Evolutionary conservation across 2,113 vertebrate species (phyloP).

Genomic region (Phalacrocorax aristotelis): DNA sequence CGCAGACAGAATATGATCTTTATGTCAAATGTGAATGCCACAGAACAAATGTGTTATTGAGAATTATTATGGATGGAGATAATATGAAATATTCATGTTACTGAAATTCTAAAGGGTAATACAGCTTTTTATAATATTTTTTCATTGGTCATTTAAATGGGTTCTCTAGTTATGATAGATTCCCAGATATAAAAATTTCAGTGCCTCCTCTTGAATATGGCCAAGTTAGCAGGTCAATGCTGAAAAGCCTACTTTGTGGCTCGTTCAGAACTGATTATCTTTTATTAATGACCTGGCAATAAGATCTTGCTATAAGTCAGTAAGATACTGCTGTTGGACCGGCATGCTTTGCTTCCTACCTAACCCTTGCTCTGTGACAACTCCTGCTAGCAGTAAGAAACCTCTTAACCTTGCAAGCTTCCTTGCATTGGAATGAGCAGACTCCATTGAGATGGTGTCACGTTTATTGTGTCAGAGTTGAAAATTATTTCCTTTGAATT

Average conservation of each 20-base stretch:
- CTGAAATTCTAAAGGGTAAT: not conserved
- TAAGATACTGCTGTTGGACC: not conserved
- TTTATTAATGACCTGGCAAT: not conserved
- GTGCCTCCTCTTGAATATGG: not conserved
- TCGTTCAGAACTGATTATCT: not conserved
- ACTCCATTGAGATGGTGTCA: not conserved
- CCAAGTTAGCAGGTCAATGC: not conserved
- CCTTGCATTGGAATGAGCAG: not conserved
- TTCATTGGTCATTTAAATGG: not conserved
- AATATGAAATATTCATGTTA: not conserved
- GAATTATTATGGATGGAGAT: not conserved
- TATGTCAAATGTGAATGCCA: not conserved
- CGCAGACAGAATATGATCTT: not conserved
- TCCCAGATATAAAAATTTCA: not conserved
- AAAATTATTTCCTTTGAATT: not conserved
- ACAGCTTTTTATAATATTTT: not conserved
- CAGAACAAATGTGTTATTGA: not conserved
- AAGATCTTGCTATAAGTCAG: not conserved
- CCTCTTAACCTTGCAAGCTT: not conserved
- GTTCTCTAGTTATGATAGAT: not conserved
- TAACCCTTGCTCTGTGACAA: not conserved
- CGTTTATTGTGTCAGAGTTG: not conserved
- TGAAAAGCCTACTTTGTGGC: conserved; percentile 41
- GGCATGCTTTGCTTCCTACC: conserved; percentile 30
- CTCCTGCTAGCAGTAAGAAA: not conserved